A percentile compares a stretch with the other conserved stretches of the same genome.
Conservation (phyloP, 2,113 vertebrate genomes). For the Nothocercus julius region DNA sequence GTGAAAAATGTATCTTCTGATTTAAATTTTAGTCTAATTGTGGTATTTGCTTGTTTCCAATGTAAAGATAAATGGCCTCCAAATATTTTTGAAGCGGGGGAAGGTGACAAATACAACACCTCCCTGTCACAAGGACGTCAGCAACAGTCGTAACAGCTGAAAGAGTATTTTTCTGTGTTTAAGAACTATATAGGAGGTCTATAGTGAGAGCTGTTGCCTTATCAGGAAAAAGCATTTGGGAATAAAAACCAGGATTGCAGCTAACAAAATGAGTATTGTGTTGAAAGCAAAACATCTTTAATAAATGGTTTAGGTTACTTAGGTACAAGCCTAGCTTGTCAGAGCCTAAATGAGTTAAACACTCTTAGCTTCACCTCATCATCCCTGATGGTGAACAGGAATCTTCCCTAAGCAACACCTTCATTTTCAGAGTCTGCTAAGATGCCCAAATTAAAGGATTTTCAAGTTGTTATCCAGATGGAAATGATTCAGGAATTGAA, state of each 20-base stretch:
- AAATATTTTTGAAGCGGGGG: not conserved
- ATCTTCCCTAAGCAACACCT: not conserved
- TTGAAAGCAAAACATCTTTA: too few species aligned
- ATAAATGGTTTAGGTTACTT: too few species aligned
- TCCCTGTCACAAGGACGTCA: not conserved
- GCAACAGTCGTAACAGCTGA: not conserved
- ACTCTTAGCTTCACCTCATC: not conserved
- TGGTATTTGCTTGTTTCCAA: not conserved
- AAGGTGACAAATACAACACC: not conserved
- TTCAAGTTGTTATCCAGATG: not conserved
- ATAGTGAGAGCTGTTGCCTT: not conserved
- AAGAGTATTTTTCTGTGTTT: not conserved
- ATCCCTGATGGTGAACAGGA: not conserved
- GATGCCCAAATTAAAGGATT: not conserved
- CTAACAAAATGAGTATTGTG: not conserved
- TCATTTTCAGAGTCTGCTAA: not conserved
- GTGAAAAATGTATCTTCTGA: not conserved
- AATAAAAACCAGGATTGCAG: not conserved
- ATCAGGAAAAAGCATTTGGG: not conserved
- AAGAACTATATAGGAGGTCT: not conserved
- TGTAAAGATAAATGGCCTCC: not conserved
- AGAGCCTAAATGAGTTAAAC: not conserved
- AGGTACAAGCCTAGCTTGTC: not conserved
- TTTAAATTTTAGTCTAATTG: not conserved
- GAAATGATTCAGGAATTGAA: not conserved